Conservation (phyloP, 2,113 vertebrate species). For the Prochilodus magdalenae region DNA sequence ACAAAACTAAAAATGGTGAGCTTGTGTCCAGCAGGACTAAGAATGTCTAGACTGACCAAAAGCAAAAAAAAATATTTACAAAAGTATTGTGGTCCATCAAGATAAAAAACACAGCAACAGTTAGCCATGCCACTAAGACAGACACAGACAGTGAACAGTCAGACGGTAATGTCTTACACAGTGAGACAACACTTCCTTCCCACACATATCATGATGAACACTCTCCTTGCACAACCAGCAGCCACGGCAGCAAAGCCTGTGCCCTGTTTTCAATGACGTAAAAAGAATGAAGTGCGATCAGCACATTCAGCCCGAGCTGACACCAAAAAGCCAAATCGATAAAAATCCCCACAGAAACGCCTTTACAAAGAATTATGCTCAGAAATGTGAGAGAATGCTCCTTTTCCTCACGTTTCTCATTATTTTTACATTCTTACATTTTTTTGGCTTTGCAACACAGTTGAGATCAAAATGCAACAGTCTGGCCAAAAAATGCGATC, state of each 20-base stretch:
- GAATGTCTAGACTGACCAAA: no score
- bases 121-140: neutral
- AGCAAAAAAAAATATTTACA: no score
- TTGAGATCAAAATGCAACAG: slow-evolving; percentile 16
- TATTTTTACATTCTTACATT: slow-evolving; percentile 5
- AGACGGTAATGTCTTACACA: neutral
- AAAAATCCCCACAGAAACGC: slow-evolving; percentile 15
- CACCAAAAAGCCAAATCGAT: neutral
- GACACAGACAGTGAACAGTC: no score
- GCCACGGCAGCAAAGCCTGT: neutral
- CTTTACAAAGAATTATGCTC: slow-evolving; percentile 3
- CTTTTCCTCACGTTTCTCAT: slow-evolving; percentile 9
- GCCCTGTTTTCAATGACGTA: neutral
- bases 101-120: no score
- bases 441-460: slow-evolving; percentile 14
- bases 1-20: no score
- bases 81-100: no score
- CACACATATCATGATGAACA: neutral
- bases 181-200: neutral
- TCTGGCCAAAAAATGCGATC: slow-evolving; percentile 20
- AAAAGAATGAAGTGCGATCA: neutral
- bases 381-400: neutral
- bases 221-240: neutral
- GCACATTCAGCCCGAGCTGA: neutral
- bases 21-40: no score